Evolutionary conservation across 53 echinoderm and acorn worm genomes (phyloP), one percentile per base, ranked within the genome.

Genomic region (Paracentrotus lividus): DNA sequence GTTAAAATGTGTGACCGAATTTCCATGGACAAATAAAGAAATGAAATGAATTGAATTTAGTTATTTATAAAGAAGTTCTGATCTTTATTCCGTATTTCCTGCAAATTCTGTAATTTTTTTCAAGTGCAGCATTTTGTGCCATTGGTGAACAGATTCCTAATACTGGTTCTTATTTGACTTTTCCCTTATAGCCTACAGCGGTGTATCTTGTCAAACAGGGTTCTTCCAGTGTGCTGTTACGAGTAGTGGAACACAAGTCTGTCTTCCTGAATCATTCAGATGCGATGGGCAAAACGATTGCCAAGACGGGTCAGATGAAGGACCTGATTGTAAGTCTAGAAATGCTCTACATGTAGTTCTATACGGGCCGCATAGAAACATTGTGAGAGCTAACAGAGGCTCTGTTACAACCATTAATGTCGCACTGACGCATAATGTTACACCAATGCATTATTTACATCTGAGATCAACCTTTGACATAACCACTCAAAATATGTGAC

Each of bases 211-310:
- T 90, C 78, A 76, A 27, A 26, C 81, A 36, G 88, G 86, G 43
- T 88, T 95, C 90, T 94, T 77, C 68, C 94, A 86, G 57, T 97
- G 97, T 59, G 93, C 93, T 6, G n/a, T n/a, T n/a, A n/a, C n/a
- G n/a, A 93, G 95, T 38, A 90, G 68, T 16, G 93, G 86, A 42
- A 38, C 87, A 55, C 45, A 81, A 47, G 47, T 81, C 81, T 97
- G 97, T 44, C 92, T 96, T 16, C 96, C 94, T 21, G 59, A 34
- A 24, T 42, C 89, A 10, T 96, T 88, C 84, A 93, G 93, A 81
- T 97, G 97, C 59, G 94, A 97, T 69, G 93, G 92, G 0, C 76
- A 60, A 4, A 20, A 38, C 15, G 97, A 97, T 54, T 97, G 97
- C 78, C 77, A 55, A 23, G 95, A 97, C 61, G 61, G 59, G 1